Base-by-base conservation (phyloP, 2,888 invertebrate species). In the Diarsia rubi region DNA sequence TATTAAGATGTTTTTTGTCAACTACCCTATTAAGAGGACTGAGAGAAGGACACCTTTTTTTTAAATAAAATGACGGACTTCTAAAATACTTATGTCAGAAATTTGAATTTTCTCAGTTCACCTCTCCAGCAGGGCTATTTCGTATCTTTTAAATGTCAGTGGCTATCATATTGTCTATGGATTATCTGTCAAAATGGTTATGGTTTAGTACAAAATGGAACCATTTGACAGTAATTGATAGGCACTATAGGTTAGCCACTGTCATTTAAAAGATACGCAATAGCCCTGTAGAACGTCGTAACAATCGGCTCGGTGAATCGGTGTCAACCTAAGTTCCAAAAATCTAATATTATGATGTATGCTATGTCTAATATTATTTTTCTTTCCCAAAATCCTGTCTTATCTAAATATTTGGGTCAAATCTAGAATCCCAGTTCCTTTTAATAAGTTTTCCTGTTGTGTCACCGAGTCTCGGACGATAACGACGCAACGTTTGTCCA, bases 401-500 rank as follows among this genome's bases (percentile, higher is more conserved):
- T 4, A 24, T 27, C 24, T 62, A 31, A 62, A 54, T 52, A 31
- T 47, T 60, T 24, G 16, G 6, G 14, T 47, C 21, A 42, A 59
- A 57, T 75, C 69, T 76, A 76, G 79, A 67, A 62, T 49, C 31
- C 69, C 64, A 68, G 66, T 81, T 72, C 65, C 31, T 82, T 78
- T 79, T 78, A 85, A 82, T 67, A 76, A 81, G 78, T 82, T 87
- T 82, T 80, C 75, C 81, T 88, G 82, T 88, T 80, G 78, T 84
- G 75, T 78, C 76, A 82, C 79, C 86, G 82, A 79, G 85, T 87
- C 90, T 88, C 88, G 86, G 87, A 88, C 89, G 88, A 91, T 93
- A 93, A 92, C 92, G 90, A 90, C 86, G 81, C 86, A 87, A 86
- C 90, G 91, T 92, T 91, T 91, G 91, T 90, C 87, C 91, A 91